Conservation (phyloP, 1,140 invertebrate genomes). For the Conopomorpha cramerella region DNA sequence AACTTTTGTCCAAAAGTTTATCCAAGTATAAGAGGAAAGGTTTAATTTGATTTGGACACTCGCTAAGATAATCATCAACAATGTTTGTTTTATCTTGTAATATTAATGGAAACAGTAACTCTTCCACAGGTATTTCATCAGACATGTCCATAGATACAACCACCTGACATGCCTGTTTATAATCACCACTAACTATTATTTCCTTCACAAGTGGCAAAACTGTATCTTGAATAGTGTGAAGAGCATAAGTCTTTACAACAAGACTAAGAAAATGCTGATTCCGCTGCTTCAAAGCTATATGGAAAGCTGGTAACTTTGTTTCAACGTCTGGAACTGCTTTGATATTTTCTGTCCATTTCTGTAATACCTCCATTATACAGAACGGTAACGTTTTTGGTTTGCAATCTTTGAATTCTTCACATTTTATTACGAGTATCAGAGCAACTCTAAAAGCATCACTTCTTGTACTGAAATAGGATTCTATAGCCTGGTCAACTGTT, state of each 20-base stretch:
- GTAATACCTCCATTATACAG: conserved; percentile 34
- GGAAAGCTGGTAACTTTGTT: conserved; percentile 39
- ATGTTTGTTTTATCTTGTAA: conserved; percentile 73
- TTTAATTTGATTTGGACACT: conserved; percentile 64
- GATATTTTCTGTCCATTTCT: conserved; percentile 27
- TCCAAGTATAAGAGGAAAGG: conserved; percentile 69
- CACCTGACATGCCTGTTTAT: conserved; percentile 66
- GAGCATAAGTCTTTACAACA: conserved; percentile 32
- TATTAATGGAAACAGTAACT: conserved; percentile 72
- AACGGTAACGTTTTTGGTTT: conserved; percentile 43
- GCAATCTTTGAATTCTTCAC: conserved; percentile 42
- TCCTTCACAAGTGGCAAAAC: conserved; percentile 36
- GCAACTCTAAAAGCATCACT: conserved; percentile 27
- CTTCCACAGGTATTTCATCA: conserved; percentile 65
- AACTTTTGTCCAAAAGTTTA: conserved; percentile 55
- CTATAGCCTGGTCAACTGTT: conserved; percentile 24
- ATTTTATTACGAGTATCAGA: conserved; percentile 35
- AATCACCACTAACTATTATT: conserved; percentile 42
- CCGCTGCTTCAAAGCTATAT: conserved; percentile 35
- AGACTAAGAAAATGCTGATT: conserved; percentile 35
- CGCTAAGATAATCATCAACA: conserved; percentile 69
- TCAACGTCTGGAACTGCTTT: conserved; percentile 17
- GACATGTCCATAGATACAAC: conserved; percentile 67
- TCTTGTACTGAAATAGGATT: conserved; percentile 19
- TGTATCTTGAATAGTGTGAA: conserved; percentile 27